phyloP scores from a whole-genome alignment of 2,888 invertebrate species.

The Plusia festucae region DNA sequence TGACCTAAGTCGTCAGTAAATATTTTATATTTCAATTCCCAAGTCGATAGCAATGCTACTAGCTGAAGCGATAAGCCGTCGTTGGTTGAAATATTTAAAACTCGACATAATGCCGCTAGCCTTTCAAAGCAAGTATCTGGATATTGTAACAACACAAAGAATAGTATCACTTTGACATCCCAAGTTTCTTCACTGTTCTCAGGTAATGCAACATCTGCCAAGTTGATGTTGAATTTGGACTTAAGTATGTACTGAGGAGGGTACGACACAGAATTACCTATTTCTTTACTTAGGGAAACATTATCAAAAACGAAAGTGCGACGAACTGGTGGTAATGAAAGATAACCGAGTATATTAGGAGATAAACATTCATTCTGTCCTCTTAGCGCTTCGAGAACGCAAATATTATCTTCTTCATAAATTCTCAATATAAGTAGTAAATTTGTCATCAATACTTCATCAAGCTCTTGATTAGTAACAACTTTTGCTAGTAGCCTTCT shows the following conservation, averaged over 20 bases:
- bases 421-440: slow-evolving; percentile 72
- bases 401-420: slow-evolving; percentile 67
- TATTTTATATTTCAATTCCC: slow-evolving; percentile 82
- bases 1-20: slow-evolving; percentile 73
- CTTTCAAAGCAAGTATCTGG: slow-evolving; percentile 75
- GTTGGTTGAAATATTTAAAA: slow-evolving; percentile 77
- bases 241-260: slow-evolving; percentile 82
- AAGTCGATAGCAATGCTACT: slow-evolving; percentile 78
- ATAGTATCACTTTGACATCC: slow-evolving; percentile 84
- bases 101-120: slow-evolving; percentile 76
- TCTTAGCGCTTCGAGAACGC: slow-evolving; percentile 74
- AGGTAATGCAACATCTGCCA: slow-evolving; percentile 80
- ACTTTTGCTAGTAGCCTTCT: slow-evolving; percentile 76
- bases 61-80: slow-evolving; percentile 83
- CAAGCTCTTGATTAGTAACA: slow-evolving; percentile 75
- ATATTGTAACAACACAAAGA: slow-evolving; percentile 79
- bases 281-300: slow-evolving; percentile 62
- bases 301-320: slow-evolving; percentile 72
- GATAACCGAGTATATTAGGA: slow-evolving; percentile 70
- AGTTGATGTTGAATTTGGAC: slow-evolving; percentile 82
- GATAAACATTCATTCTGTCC: slow-evolving; percentile 77
- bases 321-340: slow-evolving; percentile 72
- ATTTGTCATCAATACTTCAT: slow-evolving; percentile 77
- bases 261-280: slow-evolving; percentile 71
- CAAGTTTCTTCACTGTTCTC: slow-evolving; percentile 84